phyloP scores from a whole-genome alignment of 2,888 invertebrate genomes.

The Ichneumoninae sp. region DNA sequence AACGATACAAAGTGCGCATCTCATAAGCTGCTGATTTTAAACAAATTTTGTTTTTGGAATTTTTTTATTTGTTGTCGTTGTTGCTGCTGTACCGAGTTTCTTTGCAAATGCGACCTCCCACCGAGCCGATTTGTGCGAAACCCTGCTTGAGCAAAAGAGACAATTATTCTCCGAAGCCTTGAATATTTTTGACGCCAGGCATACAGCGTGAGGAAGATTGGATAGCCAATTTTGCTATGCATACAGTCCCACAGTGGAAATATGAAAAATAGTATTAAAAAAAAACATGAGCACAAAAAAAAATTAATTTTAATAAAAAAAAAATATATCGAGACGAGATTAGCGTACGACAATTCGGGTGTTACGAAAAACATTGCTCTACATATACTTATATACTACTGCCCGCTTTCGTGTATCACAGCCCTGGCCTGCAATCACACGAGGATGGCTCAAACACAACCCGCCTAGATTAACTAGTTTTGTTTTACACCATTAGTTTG shows the following conservation, averaged over 20 bases:
- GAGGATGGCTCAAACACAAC: constrained; percentile 52
- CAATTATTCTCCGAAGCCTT: neutral
- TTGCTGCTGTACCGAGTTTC: constrained; percentile 8
- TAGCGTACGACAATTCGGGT: constrained; percentile 52
- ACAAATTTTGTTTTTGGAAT: constrained; percentile 29
- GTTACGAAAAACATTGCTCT: constrained; percentile 36
- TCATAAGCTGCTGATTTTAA: constrained; percentile 8
- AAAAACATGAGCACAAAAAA: neutral
- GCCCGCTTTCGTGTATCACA: constrained; percentile 58
- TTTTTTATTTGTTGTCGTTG: constrained; percentile 7
- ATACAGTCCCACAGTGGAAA: constrained; percentile 2
- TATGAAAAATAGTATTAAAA: neutral
- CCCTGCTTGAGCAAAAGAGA: constrained; percentile 4
- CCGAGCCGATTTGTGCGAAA: constrained; percentile 23
- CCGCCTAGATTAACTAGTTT: constrained; percentile 59
- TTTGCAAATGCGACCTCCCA: constrained; percentile 14
- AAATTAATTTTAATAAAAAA: neutral
- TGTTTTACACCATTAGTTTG: constrained; percentile 58
- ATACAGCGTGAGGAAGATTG: constrained; percentile 13
- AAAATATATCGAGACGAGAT: constrained; percentile 5
- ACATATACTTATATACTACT: constrained; percentile 17
- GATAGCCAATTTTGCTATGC: constrained; percentile 8
- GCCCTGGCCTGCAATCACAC: constrained; percentile 59
- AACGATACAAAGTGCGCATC: neutral
- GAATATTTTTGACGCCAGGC: neutral